Evolutionary conservation across 2,888 invertebrate genomes (phyloP), one percentile per base, ranked within the genome.

Genomic region (Tetropium fuscum): DNA sequence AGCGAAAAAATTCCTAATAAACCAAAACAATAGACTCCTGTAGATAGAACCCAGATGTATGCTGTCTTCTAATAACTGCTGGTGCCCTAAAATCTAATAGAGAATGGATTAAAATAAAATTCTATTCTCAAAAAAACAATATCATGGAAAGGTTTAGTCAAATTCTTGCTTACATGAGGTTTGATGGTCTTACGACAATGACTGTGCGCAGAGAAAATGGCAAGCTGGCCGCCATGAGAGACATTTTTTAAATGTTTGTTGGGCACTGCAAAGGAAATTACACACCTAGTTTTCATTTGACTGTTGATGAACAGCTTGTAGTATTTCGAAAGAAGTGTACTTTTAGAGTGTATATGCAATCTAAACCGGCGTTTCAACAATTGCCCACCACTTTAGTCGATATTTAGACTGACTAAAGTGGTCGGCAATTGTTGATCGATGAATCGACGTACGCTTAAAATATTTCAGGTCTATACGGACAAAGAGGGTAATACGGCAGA

Each of bases 241-340:
- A 38, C 2, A 38, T 38, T 38, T 38, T 38, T 13, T 36, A 51
- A 10, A 51, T 38, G 38, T 38, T 38, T 13, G 15, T 13, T 38
- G 38, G 15, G 15, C 38, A 34, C 13, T 34, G 34, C 13, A 34
- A 34, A 48, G 36, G 38, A 38, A 38, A 38, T 38, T 38, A 38
- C 15, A 6, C 6, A 38, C 38, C 10, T 38, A 38, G 38, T 38
- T 38, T 13, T 38, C 38, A 7, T 16, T 7, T 38, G 13, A 38
- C 11, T 38, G 49, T 34, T 51, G 51, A 38, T 51, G 51, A 38
- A 19, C 51, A 51, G 51, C 51, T 51, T 36, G 51, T 51, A 15
- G 38, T 10, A 11, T 51, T 51, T 51, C 51, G 51, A 20, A 38
- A 15, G 11, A 49, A 51, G 38, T 51, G 38, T 11, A 19, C 22